These are phyloP conservation scores for Macaria notata DNA, from an alignment of 2,888 invertebrate species.

Conservation along the genomic window DNA sequence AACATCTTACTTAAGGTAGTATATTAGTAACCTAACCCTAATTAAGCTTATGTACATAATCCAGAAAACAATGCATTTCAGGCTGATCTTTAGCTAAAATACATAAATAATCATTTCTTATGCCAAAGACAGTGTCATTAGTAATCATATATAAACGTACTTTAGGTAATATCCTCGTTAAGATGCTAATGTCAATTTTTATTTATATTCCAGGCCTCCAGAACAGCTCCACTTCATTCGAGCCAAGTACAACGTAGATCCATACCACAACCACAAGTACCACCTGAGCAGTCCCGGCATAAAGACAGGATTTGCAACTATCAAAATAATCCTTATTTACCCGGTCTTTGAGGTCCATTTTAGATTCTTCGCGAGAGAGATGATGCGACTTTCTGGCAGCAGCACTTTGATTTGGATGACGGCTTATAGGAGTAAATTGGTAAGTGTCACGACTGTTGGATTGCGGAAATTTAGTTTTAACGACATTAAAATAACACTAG, in stretches of 20 bases:
- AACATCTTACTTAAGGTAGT: no score
- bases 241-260: conserved; percentile 57
- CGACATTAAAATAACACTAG: no score
- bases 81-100: no score
- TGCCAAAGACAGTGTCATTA: no score
- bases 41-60: no score
- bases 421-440: conserved; percentile 70
- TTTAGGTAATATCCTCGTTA: no score
- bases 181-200: no score
- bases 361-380: conserved; percentile 83
- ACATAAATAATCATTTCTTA: no score
- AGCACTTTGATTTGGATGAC: conserved; percentile 64
- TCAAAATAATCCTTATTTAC: conserved; percentile 66
- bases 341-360: conserved; percentile 83
- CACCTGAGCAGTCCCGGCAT: conserved; percentile 45
- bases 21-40: no score
- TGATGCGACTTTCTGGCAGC: conserved; percentile 80
- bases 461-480: no score
- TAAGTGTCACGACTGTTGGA: conserved; percentile 28
- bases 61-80: no score
- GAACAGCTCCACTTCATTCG: conserved; percentile 60
- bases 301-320: conserved; percentile 46
- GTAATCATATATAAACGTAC: no score
- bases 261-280: conserved; percentile 59
- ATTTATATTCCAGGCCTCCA: conserved; percentile 48